Evolutionary conservation across 2,797 vertebrate genomes (phyloP), one percentile per base, ranked within the genome.

Genomic region (Aphelocoma californica): DNA sequence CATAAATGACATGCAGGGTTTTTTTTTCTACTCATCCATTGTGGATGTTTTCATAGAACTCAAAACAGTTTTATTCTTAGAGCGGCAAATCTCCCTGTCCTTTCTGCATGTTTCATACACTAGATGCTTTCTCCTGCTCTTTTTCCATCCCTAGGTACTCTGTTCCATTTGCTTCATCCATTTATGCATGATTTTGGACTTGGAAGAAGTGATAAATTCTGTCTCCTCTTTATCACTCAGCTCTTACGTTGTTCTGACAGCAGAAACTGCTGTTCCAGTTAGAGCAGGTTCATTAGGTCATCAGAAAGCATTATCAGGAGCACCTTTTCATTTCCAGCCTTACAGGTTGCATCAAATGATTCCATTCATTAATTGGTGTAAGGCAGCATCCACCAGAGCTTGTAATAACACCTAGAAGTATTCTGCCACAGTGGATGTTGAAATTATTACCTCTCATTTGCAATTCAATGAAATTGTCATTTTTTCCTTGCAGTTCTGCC

Each of bases 161-260:
- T 86, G 6, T 88, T 82, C 79, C 34, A 18, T 57, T 94, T 80
- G 25, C 57, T 94, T 83, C 82, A 91, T 95, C 57, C 90, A 88
- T 93, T 95, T 94, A 92, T 96, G 70, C 82, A 92, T 83, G 69
- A 90, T 67, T 91, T 91, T 81, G 47, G 31, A 53, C 79, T 83
- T 71, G 26, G 34, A 69, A 82, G 45, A 80, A 81, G 32, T 71
- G 81, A 80, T 89, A 90, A 95, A 92, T 84, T 44, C 66, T 89
- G 45, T 90, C 28, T 78, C 7, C 38, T 65, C 73, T 91, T 92
- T 90, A 83, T 90, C 75, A 72, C 65, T 90, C 69, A 21, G 29
- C 24, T 91, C 31, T 92, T 74, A 74, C 73, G 38, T 83, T 50
- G 67, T 86, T 85, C 85, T 90, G 93, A 91, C 60, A 92, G 80